Evolutionary conservation across 2,888 invertebrate genomes (phyloP), one percentile per base, ranked within the genome.

Genomic region (Eristalis pertinax): DNA sequence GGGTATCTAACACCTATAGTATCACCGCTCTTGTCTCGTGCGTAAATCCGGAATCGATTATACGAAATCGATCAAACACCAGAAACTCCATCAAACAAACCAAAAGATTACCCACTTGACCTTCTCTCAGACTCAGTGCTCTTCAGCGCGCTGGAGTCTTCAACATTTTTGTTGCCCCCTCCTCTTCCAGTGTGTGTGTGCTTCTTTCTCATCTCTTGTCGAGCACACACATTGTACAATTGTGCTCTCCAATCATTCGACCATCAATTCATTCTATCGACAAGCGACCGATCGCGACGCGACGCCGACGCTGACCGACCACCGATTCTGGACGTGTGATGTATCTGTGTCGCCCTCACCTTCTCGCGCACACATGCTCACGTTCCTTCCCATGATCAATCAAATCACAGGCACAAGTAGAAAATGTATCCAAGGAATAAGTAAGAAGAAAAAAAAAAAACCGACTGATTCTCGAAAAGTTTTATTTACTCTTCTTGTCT

Each of bases 21-120:
- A 43, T 68, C 22, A 26, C 50, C 7, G 50, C 58, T 58, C 68
- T 58, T 68, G 76, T 77, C 76, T 62, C 62, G 69, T 68, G 81
- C 64, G 75, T 58, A 75, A 64, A 69, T 81, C 74, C 56, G 22
- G 50, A 74, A 74, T 58, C 67, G 38, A 63, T 60, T 58, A 10
- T 79, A 64, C 56, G 41, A 68, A 68, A 76, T 77, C 73, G 60
- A 81, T 85, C 81, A 81, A 81, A 81, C 64, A 79, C 58, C 35
- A 72, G 26, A 81, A 68, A 73, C 76, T 68, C 50, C 68, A 73
- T 78, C 73, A 85, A 85, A 74, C 69, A 85, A 81, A 77, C 68
- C 24, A 74, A 73, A 85, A 81, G 50, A 81, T 81, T 81, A 81
- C 77, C 81, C 81, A 81, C 85, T 85, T 85, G 77, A 81, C 85